Conservation (phyloP, 2,113 vertebrate genomes). For the Psittacara wagleri region DNA sequence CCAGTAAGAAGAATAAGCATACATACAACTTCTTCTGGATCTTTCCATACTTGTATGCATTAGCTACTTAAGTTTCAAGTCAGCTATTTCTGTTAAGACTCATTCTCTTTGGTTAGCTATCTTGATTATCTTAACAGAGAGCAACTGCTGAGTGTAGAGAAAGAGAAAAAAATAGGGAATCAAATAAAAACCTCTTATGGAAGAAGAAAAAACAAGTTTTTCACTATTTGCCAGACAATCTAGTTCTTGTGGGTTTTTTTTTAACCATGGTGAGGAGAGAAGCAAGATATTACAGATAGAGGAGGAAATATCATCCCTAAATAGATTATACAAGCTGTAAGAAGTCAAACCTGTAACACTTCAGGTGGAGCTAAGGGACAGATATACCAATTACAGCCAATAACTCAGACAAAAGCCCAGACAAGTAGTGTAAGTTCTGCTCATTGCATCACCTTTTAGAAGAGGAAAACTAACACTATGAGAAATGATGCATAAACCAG, state of each 20-base stretch:
- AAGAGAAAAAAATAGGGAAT: not conserved
- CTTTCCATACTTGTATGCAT: not conserved
- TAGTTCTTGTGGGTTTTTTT: not conserved
- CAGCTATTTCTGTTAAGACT: not conserved
- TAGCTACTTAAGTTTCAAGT: not conserved
- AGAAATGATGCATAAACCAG: conserved; percentile 9
- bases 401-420: conserved; percentile 30
- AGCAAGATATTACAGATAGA: not conserved
- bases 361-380: not conserved
- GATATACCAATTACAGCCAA: not conserved
- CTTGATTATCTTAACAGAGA: not conserved
- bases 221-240: not conserved
- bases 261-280: not conserved
- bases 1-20: not conserved
- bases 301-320: not conserved
- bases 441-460: conserved; percentile 15
- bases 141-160: not conserved
- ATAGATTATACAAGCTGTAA: not conserved
- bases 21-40: not conserved
- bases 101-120: not conserved
- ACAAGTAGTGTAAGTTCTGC: conserved; percentile 11
- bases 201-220: not conserved
- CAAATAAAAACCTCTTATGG: not conserved
- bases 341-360: conserved; percentile 3
- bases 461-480: not conserved